phyloP scores from a whole-genome alignment of 2,888 invertebrate species.

The Agrotis segetum region DNA sequence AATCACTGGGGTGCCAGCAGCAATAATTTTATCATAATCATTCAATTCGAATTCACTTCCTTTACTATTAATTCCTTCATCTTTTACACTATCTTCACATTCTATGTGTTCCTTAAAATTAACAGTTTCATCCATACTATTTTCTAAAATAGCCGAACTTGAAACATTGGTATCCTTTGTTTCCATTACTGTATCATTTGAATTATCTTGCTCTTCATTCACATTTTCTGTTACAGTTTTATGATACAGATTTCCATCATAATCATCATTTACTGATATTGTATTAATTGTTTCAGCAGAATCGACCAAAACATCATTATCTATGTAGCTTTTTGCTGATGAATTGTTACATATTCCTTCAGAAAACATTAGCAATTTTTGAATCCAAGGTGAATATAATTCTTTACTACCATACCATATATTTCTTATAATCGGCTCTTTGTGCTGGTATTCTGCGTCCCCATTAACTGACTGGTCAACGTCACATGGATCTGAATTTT shows the following conservation, averaged over 20 bases:
- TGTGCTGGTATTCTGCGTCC: background rate
- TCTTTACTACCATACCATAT: slow-evolving; percentile 71
- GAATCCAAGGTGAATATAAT: slow-evolving; percentile 81
- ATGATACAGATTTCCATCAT: background rate
- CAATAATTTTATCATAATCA: background rate
- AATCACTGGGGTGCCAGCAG: background rate
- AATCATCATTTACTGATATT: slow-evolving; percentile 2
- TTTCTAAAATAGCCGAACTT: slow-evolving; percentile 4
- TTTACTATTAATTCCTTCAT: slow-evolving; percentile 11
- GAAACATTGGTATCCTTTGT: slow-evolving; percentile 5
- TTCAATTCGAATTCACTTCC: slow-evolving; percentile 9
- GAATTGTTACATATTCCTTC: slow-evolving; percentile 67
- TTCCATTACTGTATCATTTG: background rate
- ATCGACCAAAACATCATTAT: slow-evolving; percentile 5
- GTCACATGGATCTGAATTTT: slow-evolving; percentile 10
- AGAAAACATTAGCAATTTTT: slow-evolving; percentile 76
- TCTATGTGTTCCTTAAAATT: slow-evolving; percentile 8
- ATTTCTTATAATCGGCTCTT: slow-evolving; percentile 17
- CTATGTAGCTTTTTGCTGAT: background rate
- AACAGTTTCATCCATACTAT: slow-evolving; percentile 7
- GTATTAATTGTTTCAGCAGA: background rate
- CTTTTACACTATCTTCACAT: slow-evolving; percentile 4
- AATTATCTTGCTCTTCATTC: background rate
- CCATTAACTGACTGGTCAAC: slow-evolving; percentile 2
- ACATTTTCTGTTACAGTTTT: slow-evolving; percentile 1